Evolutionary conservation across 2,797 vertebrate species (phyloP).

Genomic region (Percopsis omiscomaycus): DNA sequence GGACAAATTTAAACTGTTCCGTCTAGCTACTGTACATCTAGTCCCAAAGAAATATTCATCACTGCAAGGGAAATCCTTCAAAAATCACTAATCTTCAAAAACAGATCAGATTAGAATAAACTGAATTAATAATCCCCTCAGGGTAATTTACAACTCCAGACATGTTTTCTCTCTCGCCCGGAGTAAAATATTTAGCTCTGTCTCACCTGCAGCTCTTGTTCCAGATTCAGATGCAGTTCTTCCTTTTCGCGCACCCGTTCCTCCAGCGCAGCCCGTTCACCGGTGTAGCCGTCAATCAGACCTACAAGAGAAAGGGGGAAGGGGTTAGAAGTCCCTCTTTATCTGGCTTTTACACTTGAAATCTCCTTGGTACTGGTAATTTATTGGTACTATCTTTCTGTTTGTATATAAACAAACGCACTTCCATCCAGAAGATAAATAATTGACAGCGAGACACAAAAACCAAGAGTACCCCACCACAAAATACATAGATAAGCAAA

Average conservation of each 20-base stretch:
- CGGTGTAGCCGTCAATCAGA: conserved; percentile 92
- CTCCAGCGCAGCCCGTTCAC: conserved; percentile 87
- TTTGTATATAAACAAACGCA: conserved; percentile 13
- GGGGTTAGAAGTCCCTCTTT: conserved; percentile 23
- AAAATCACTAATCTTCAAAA: too few relatives aligned
- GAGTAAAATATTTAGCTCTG: conserved; percentile 1
- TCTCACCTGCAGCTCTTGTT: conserved; percentile 86
- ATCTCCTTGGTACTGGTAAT: not conserved
- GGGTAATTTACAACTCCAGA: not conserved
- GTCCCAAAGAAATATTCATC: too few relatives aligned
- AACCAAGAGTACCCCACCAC: conserved; percentile 29
- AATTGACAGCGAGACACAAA: conserved; percentile 26
- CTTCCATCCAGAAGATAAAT: conserved; percentile 5
- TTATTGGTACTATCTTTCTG: too few relatives aligned
- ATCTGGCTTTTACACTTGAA: not conserved
- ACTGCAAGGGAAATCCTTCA: too few relatives aligned
- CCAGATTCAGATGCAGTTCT: conserved; percentile 84
- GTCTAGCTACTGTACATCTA: too few relatives aligned
- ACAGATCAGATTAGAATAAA: too few relatives aligned
- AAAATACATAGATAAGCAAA: not conserved
- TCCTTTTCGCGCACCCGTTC: conserved; percentile 87
- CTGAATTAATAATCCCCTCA: not conserved
- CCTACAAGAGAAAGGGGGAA: conserved; percentile 67
- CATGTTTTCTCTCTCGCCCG: not conserved
- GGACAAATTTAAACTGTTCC: too few relatives aligned